A percentile compares a stretch with the other conserved stretches of the same genome.
These are phyloP conservation scores for Limanda limanda DNA, from an alignment of 2,113 vertebrate species.

Conservation along the genomic window DNA sequence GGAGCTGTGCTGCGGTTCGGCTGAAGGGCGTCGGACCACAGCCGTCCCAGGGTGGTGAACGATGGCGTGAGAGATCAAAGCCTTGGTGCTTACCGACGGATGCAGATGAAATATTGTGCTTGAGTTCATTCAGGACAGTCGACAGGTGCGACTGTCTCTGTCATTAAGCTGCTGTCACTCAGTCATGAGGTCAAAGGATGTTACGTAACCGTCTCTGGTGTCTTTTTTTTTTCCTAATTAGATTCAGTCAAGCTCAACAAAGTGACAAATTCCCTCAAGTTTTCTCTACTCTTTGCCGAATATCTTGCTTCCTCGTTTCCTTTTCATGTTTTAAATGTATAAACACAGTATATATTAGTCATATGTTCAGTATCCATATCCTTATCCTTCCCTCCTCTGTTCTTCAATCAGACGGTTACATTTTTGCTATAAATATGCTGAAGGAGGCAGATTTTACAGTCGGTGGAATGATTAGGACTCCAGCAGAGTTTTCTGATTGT, in stretches of 20 bases:
- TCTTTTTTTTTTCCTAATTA: too few relatives aligned
- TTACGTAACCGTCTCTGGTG: constrained; percentile 12
- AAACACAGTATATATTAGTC: not conserved
- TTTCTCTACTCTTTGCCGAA: not conserved
- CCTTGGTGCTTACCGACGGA: not conserved
- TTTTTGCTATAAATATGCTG: constrained; percentile 27
- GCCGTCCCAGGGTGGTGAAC: constrained; percentile 15
- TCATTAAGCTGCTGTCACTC: constrained; percentile 9
- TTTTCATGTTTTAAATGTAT: not conserved
- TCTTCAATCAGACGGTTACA: not conserved
- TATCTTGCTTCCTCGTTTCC: not conserved
- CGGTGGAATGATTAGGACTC: constrained; percentile 32
- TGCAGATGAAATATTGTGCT: constrained; percentile 45
- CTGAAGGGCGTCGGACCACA: constrained; percentile 58
- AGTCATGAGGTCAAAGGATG: not conserved
- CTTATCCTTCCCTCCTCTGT: not conserved
- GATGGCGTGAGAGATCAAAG: constrained; percentile 64
- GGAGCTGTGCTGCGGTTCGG: constrained; percentile 31
- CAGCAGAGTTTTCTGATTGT: constrained; percentile 34
- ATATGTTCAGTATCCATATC: not conserved
- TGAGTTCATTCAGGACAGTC: constrained; percentile 31
- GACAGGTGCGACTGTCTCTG: constrained; percentile 38
- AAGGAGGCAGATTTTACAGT: constrained; percentile 40
- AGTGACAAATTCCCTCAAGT: not conserved
- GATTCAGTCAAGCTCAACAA: constrained; percentile 20